Conservation (phyloP, 2,888 invertebrate species). For the Orgyia antiqua region DNA sequence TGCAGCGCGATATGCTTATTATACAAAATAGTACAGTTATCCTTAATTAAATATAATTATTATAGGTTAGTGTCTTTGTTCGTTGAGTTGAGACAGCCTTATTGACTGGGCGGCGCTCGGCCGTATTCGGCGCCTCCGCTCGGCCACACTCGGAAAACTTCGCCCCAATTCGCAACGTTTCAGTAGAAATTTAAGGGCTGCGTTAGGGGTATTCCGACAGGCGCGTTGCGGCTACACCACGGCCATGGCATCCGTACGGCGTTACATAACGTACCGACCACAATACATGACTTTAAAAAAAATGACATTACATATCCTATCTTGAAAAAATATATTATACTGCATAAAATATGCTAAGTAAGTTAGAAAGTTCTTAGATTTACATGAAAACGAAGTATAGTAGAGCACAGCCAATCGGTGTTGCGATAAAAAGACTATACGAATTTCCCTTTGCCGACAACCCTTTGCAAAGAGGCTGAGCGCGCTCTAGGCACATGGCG, state of each 20-base stretch:
- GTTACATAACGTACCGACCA: constrained; percentile 44
- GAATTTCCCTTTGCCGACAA: constrained; percentile 67
- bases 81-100: constrained; percentile 72
- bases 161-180: constrained; percentile 41
- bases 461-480: constrained; percentile 64
- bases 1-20: constrained; percentile 55
- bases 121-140: constrained; percentile 42
- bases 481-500: constrained; percentile 63
- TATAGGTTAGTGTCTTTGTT: constrained; percentile 77
- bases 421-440: constrained; percentile 57
- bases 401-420: constrained; percentile 51
- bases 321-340: too few relatives aligned
- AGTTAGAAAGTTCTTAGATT: too few relatives aligned
- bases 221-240: constrained; percentile 49
- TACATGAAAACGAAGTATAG: too few relatives aligned
- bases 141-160: constrained; percentile 49
- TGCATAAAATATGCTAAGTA: too few relatives aligned
- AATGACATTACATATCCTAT: constrained; percentile 9
- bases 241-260: constrained; percentile 42
- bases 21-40: constrained; percentile 64
- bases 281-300: constrained; percentile 33
- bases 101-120: constrained; percentile 76
- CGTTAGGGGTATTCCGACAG: constrained; percentile 57
- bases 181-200: constrained; percentile 73
- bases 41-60: constrained; percentile 76